Evolutionary conservation across 2,888 invertebrate species (phyloP).

Genomic region (Cartodere bifasciata): DNA sequence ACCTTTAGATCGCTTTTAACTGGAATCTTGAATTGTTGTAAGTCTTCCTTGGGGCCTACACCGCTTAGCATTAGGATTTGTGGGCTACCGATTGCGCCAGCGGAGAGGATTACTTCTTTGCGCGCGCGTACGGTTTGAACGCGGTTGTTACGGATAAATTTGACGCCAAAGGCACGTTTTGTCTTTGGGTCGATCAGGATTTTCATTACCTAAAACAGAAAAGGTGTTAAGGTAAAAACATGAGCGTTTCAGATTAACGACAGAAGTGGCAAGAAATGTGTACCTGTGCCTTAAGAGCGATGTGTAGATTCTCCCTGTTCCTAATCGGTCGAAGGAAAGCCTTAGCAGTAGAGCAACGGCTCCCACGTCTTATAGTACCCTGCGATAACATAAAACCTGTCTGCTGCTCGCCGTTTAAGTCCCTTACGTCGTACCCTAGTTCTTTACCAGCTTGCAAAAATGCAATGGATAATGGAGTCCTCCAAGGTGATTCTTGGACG

Average conservation of each 20-base stretch:
- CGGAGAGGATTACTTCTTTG: constrained; percentile 71
- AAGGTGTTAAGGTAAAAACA: too few species aligned
- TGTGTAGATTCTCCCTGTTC: constrained; percentile 64
- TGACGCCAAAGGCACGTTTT: constrained; percentile 63
- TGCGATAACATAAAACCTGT: constrained; percentile 82
- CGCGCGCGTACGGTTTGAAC: constrained; percentile 56
- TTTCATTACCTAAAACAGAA: too few species aligned
- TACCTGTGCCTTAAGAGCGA: constrained; percentile 67
- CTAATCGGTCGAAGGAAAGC: constrained; percentile 74
- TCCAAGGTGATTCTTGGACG: constrained; percentile 75
- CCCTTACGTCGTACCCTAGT: constrained; percentile 67
- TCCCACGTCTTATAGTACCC: constrained; percentile 62
- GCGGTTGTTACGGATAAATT: constrained; percentile 54
- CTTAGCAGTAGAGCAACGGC: constrained; percentile 78
- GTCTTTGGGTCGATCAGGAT: constrained; percentile 54
- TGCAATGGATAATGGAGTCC: constrained; percentile 67
- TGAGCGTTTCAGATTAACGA: too few species aligned
- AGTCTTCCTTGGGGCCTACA: constrained; percentile 66
- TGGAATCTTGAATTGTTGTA: constrained; percentile 58
- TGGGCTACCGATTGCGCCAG: constrained; percentile 80
- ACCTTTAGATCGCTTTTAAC: constrained; percentile 64
- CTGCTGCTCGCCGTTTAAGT: constrained; percentile 71
- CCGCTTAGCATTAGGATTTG: constrained; percentile 88
- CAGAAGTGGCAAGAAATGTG: too few species aligned
- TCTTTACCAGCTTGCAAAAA: constrained; percentile 73